phyloP scores from a whole-genome alignment of 2,797 vertebrate genomes.

The Galaxias olidus region DNA sequence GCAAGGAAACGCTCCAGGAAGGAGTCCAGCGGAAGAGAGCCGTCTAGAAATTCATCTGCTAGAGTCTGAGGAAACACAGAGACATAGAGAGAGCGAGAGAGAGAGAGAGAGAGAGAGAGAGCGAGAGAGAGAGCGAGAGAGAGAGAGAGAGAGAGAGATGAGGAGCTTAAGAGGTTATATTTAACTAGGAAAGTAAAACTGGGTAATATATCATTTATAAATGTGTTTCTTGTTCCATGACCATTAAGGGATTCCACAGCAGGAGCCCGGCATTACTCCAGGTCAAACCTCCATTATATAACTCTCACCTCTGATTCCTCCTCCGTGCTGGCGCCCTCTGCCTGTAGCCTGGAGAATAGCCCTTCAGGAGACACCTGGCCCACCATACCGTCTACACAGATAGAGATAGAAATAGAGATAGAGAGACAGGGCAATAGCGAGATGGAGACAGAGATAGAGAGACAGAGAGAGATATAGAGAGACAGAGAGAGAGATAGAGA shows the following conservation, averaged over 20 bases:
- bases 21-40: slow-evolving; percentile 80
- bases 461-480: not conserved
- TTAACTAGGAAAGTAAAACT: too few species aligned
- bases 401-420: not conserved
- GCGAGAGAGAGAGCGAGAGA: not conserved
- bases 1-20: slow-evolving; percentile 86
- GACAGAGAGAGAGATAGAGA: not conserved
- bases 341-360: slow-evolving; percentile 85
- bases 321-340: slow-evolving; percentile 87
- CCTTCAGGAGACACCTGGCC: slow-evolving; percentile 79
- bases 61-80: slow-evolving; percentile 83
- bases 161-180: too few species aligned
- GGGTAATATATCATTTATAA: too few species aligned
- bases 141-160: not conserved
- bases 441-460: too few species aligned
- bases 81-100: too few species aligned
- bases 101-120: too few species aligned
- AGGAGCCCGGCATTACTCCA: too few species aligned
- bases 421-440: not conserved
- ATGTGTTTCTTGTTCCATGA: too few species aligned
- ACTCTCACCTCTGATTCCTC: slow-evolving; percentile 88
- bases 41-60: slow-evolving; percentile 90
- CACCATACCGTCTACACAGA: slow-evolving; percentile 80
- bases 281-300: too few species aligned
- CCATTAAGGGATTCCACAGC: too few species aligned